Conservation (phyloP, 2,888 invertebrate genomes). For the Mantis religiosa region DNA sequence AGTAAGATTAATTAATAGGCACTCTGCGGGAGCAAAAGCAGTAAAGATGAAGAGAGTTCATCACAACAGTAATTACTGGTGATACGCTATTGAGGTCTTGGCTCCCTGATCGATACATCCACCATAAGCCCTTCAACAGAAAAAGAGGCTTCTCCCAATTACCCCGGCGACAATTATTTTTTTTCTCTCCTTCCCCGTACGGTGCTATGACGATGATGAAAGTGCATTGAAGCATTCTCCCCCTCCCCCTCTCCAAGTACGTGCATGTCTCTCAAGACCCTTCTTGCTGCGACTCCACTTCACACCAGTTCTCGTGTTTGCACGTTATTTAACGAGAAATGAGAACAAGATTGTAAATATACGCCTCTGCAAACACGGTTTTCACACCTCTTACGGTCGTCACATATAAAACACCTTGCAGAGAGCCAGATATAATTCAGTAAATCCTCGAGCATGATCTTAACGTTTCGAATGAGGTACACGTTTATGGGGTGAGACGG, state of each 20-base stretch:
- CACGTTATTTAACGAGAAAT: background rate
- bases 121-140: background rate
- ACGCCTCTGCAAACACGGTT: background rate
- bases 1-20: background rate
- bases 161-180: background rate
- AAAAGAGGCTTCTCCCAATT: background rate
- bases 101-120: background rate
- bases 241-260: background rate
- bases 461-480: background rate
- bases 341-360: background rate
- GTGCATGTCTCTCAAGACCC: background rate
- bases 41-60: background rate
- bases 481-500: background rate
- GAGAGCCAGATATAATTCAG: background rate
- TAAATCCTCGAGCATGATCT: background rate
- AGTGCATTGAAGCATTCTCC: background rate
- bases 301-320: background rate
- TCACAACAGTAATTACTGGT: background rate
- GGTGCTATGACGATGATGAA: background rate
- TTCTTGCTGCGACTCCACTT: background rate
- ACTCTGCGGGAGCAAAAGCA: background rate
- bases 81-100: background rate
- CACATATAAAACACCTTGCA: background rate
- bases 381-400: background rate
- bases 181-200: background rate